Conservation (phyloP, 1,140 invertebrate genomes). For the Plodia interpunctella region DNA sequence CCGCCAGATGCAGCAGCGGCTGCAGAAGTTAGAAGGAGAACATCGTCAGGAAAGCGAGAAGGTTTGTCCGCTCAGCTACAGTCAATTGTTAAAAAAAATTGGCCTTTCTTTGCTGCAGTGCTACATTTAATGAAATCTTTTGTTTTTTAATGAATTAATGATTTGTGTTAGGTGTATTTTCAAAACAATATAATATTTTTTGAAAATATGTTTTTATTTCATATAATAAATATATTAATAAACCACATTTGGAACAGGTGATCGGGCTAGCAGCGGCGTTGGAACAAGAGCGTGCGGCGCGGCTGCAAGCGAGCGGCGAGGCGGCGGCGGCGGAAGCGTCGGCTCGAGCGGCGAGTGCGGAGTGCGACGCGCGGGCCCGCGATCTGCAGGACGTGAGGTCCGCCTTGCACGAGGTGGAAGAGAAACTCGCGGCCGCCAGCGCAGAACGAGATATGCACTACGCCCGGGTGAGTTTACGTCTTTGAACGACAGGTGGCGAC, state of each 20-base stretch:
- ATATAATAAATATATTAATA: no score
- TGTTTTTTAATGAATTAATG: no score
- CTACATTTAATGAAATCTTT: no score
- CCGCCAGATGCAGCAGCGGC: conserved; percentile 91
- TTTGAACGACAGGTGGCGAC: neutral
- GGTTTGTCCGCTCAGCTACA: conserved; percentile 46
- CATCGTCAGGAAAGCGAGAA: conserved; percentile 93
- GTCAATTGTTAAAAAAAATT: neutral
- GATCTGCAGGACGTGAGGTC: conserved; percentile 48
- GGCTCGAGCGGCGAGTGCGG: conserved; percentile 47
- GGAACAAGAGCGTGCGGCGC: conserved; percentile 91
- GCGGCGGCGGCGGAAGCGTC: conserved; percentile 60
- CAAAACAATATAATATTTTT: no score
- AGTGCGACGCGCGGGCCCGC: conserved; percentile 53
- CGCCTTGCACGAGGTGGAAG: conserved; percentile 55
- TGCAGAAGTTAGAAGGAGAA: conserved; percentile 94
- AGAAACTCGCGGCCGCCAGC: conserved; percentile 57
- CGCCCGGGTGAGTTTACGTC: conserved; percentile 41
- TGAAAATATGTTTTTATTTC: no score
- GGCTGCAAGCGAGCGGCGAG: conserved; percentile 52
- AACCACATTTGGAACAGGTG: conserved; percentile 46
- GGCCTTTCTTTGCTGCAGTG: no score
- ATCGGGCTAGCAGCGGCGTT: conserved; percentile 89
- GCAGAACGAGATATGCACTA: conserved; percentile 63
- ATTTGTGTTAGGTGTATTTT: no score